Base-by-base conservation (phyloP, 1,140 invertebrate species). In the Bombus turneri region DNA sequence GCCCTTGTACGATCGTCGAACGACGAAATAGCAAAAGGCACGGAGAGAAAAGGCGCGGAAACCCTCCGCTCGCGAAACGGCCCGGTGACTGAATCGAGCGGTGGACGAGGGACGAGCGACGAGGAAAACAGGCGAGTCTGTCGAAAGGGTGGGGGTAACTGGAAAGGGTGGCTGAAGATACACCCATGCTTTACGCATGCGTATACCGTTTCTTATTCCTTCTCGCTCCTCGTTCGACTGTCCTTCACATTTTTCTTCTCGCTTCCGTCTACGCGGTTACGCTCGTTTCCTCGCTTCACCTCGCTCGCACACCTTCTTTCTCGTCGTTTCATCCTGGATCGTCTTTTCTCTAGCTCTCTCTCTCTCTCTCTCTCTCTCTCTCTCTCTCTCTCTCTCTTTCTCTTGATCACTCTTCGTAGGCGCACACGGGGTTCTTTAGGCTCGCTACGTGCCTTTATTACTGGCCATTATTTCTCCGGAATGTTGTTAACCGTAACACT, bases 11-110 rank as follows among this genome's bases (percentile, higher is more conserved):
- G 71, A n/a, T 28, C 9, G 43, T 66, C 10, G 41, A 41, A 34
- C 39, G 13, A n/a, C 34, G 53, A 76, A 72, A 81, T n/a, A 41
- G 57, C 25, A n/a, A 69, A 62, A 43, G 82, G 47, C 31, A 31
- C 79, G 86, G 90, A 87, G 92, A 88, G 89, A 86, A 92, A 91
- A 92, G 90, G 89, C 92, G 89, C 91, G 90, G 87, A 92, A 91
- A 91, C 87, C 91, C 93, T 91, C 89, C 93, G 89, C 91, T 91
- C 89, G 93, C 93, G 92, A 92, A 93, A 94, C 93, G 93, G 91
- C 91, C 93, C 93, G 94, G 93, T 94, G 93, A 95, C 94, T 95
- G 94, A 94, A 87, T 91, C 92, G 89, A 86, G 88, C 91, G 82
- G 89, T 91, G 90, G 92, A 90, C 85, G 89, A 88, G 93, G 93